Conservation (phyloP, 1,140 invertebrate genomes). For the Cyrtorhinus lividipennis region DNA sequence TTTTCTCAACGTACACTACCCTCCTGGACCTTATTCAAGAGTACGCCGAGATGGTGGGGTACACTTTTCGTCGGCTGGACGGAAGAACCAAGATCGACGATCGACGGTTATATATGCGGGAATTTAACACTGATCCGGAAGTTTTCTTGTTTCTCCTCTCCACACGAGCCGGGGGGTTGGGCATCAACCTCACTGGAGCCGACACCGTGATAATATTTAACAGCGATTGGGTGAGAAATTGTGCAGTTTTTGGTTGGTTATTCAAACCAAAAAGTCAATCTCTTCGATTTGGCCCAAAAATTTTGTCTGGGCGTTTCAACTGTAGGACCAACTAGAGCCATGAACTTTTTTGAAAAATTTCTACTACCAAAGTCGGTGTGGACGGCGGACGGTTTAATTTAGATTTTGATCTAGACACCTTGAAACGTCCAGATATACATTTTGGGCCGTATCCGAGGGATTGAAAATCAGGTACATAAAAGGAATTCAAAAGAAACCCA, state of each 20-base stretch:
- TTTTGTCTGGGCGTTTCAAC: too few species aligned
- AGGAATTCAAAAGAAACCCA: too few species aligned
- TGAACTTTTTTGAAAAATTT: too few species aligned
- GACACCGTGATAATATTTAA: conserved; percentile 69
- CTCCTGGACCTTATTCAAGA: conserved; percentile 56
- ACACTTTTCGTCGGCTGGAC: conserved; percentile 47
- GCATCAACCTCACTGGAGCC: conserved; percentile 55
- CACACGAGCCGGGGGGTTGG: conserved; percentile 49
- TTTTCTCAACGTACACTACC: conserved; percentile 56
- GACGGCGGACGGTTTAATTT: too few species aligned
- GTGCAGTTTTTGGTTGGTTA: not conserved
- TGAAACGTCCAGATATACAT: too few species aligned
- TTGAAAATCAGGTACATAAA: too few species aligned
- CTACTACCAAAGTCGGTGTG: too few species aligned
- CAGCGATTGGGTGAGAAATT: conserved; percentile 43
- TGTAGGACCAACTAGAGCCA: too few species aligned
- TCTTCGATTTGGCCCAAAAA: too few species aligned
- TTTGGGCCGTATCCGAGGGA: too few species aligned
- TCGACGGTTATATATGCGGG: conserved; percentile 32
- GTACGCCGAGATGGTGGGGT: conserved; percentile 39
- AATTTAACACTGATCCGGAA: conserved; percentile 38
- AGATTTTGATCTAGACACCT: too few species aligned
- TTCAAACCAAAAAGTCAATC: not conserved
- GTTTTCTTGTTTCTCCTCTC: conserved; percentile 45
- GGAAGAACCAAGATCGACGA: conserved; percentile 34